Evolutionary conservation across 30 jellyfish, hydroid and myxozoan genomes (phyloP).

Genomic region (Aurelia sp.): DNA sequence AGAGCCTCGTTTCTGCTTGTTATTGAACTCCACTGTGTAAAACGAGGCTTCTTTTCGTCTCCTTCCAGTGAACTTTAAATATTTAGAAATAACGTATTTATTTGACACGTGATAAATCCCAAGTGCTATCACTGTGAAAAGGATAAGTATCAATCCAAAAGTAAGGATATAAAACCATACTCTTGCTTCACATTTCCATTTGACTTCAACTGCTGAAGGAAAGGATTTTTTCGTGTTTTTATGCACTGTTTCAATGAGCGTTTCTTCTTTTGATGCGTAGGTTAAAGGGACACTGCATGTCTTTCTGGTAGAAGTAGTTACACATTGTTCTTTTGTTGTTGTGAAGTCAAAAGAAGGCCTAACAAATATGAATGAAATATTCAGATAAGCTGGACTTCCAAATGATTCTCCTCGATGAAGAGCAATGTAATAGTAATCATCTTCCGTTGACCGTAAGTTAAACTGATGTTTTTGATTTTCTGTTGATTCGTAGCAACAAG

Average conservation of each 20-base stretch:
- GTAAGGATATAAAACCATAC: slow-evolving; percentile 62
- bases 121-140: neutral
- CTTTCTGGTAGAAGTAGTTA: slow-evolving; percentile 6
- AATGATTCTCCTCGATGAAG: slow-evolving; percentile 34
- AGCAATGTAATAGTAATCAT: slow-evolving; percentile 47
- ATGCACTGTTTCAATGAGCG: slow-evolving; percentile 65
- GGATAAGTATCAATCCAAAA: slow-evolving; percentile 6
- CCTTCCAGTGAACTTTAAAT: neutral
- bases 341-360: slow-evolving; percentile 66
- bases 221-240: slow-evolving; percentile 3
- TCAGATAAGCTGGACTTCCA: slow-evolving; percentile 38
- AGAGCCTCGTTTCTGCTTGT: no score
- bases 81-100: neutral
- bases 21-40: no score
- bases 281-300: slow-evolving; percentile 53
- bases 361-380: slow-evolving; percentile 14
- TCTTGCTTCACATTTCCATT: slow-evolving; percentile 80
- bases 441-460: slow-evolving; percentile 5
- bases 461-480: neutral
- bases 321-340: slow-evolving; percentile 54
- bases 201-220: slow-evolving; percentile 38
- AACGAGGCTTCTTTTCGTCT: neutral
- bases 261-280: slow-evolving; percentile 51
- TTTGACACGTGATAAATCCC: neutral
- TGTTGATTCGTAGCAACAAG: slow-evolving; percentile 54